phyloP scores from a whole-genome alignment of 2,888 invertebrate species.

The Platerodrilus igneus region DNA sequence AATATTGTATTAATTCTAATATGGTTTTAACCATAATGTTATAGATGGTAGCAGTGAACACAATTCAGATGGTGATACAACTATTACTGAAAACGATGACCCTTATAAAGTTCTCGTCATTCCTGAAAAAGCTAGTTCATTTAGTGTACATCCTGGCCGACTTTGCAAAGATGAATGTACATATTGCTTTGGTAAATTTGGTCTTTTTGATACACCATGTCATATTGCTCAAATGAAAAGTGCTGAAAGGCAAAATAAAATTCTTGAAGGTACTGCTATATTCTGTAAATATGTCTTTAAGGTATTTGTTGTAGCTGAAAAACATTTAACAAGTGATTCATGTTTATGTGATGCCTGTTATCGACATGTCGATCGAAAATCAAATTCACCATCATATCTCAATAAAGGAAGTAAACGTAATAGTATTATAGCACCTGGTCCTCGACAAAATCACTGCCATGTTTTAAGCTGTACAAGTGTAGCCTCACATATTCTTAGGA shows the following conservation, averaged over 20 bases:
- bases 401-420: slow-evolving; percentile 46
- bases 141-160: slow-evolving; percentile 78
- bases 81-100: slow-evolving; percentile 42
- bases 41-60: slow-evolving; percentile 49
- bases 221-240: slow-evolving; percentile 84
- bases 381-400: slow-evolving; percentile 65
- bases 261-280: slow-evolving; percentile 62
- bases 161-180: slow-evolving; percentile 81
- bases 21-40: no score
- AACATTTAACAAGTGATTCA: slow-evolving; percentile 76
- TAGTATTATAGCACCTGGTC: slow-evolving; percentile 42
- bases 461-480: slow-evolving; percentile 58
- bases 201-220: slow-evolving; percentile 79
- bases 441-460: slow-evolving; percentile 54
- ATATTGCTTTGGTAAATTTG: slow-evolving; percentile 84
- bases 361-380: slow-evolving; percentile 78
- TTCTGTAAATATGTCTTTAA: neutral
- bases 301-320: slow-evolving; percentile 60
- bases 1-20: no score
- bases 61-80: slow-evolving; percentile 45
- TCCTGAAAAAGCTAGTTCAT: slow-evolving; percentile 83
- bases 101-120: slow-evolving; percentile 66
- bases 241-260: slow-evolving; percentile 73
- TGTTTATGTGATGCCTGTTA: slow-evolving; percentile 86
- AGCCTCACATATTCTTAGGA: slow-evolving; percentile 61